A percentile compares a stretch with the other conserved stretches of the same genome.
These are phyloP conservation scores for Prinia subflava DNA, from an alignment of 2,113 vertebrate genomes.

Conservation along the genomic window DNA sequence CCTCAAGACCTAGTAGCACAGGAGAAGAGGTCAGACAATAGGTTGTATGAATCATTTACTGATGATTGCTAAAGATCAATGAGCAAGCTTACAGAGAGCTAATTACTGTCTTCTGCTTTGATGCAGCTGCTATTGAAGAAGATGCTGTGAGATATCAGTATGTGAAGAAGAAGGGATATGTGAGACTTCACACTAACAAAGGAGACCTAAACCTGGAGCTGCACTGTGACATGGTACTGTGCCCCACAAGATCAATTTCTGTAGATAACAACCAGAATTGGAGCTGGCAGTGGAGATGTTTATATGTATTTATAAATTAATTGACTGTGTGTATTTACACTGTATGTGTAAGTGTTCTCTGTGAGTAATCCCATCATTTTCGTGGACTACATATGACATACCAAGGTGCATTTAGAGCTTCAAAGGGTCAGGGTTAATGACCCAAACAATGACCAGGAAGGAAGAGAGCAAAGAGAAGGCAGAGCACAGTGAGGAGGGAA, in stretches of 20 bases:
- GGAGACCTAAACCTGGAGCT: slow-evolving; percentile 94
- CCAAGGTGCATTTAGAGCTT: not conserved
- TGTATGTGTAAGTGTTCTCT: not conserved
- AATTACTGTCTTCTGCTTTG: not conserved
- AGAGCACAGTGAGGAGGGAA: not conserved
- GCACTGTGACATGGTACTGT: slow-evolving; percentile 91
- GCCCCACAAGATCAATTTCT: not conserved
- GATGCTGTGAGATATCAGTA: slow-evolving; percentile 89
- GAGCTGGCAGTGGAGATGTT: not conserved
- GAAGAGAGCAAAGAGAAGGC: not conserved
- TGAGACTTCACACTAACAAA: slow-evolving; percentile 90
- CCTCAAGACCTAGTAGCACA: not conserved
- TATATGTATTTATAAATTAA: not conserved
- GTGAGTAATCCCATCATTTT: not conserved
- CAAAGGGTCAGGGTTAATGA: not conserved
- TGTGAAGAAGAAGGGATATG: slow-evolving; percentile 96
- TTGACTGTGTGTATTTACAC: not conserved
- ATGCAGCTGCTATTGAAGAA: slow-evolving; percentile 84
- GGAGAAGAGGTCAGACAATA: not conserved
- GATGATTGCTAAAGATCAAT: not conserved
- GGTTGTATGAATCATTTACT: not conserved
- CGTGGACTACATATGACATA: not conserved
- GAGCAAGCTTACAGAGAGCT: not conserved
- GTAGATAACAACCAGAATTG: not conserved
- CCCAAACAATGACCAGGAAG: not conserved